Conservation (phyloP, 2,797 vertebrate species). For the Sternotherus odoratus region DNA sequence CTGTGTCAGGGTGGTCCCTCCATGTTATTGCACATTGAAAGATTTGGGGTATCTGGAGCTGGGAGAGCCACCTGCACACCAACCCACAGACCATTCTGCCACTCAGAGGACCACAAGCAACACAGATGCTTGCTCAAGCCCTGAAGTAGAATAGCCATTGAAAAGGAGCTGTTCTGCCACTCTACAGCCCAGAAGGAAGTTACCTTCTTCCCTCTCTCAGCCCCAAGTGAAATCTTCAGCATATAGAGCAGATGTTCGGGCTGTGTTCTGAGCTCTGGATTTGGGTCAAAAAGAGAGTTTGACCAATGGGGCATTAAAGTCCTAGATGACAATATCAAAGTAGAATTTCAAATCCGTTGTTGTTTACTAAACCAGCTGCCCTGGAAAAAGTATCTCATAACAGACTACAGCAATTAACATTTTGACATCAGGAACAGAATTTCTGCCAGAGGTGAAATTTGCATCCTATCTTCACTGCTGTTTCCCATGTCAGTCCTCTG, state of each 20-base stretch:
- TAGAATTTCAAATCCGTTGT: not conserved
- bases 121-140: not conserved
- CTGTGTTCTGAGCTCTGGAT: not conserved
- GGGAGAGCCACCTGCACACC: not conserved
- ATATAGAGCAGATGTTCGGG: not conserved
- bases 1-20: not conserved
- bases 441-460: not conserved
- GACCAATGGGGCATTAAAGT: not conserved
- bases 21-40: not conserved
- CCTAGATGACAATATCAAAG: not conserved
- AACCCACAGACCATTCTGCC: not conserved
- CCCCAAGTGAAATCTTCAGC: not conserved
- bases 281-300: not conserved
- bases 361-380: slow-evolving; percentile 1
- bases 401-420: not conserved
- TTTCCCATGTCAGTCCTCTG: not conserved
- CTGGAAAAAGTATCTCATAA: slow-evolving; percentile 9
- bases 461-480: not conserved
- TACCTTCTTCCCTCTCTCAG: not conserved
- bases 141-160: not conserved
- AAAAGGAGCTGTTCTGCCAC: not conserved
- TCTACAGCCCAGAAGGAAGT: not conserved
- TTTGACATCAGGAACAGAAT: not conserved
- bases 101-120: not conserved
- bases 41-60: not conserved